A percentile compares a stretch with the other conserved stretches of the same genome.
phyloP scores from a whole-genome alignment of 2,888 invertebrate species.

The Flexamia atlantica region DNA sequence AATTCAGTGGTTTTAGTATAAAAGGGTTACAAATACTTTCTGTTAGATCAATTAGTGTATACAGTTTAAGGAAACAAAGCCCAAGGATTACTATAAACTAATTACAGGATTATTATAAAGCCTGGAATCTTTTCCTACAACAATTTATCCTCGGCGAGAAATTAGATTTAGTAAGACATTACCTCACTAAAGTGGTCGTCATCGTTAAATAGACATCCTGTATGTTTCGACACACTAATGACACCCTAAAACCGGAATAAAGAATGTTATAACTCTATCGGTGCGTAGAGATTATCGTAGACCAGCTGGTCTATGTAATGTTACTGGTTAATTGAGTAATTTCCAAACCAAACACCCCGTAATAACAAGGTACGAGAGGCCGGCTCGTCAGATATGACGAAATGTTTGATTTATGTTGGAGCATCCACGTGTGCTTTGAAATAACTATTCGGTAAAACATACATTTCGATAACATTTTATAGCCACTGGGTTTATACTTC shows the following conservation, averaged over 20 bases:
- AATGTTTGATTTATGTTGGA: slow-evolving; percentile 1
- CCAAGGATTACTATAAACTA: no score
- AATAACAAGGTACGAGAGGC: slow-evolving; percentile 16
- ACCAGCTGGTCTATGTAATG: neutral
- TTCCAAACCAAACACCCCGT: neutral
- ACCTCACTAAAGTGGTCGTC: neutral
- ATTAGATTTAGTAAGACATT: neutral
- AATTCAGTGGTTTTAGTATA: no score
- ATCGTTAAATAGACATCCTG: neutral
- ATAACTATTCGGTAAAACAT: no score
- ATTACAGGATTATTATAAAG: no score
- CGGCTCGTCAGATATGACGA: neutral
- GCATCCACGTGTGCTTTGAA: neutral
- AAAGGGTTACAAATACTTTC: no score
- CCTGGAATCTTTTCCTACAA: no score
- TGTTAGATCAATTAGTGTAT: no score
- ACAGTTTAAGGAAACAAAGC: no score
- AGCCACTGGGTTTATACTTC: no score
- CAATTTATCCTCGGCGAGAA: no score
- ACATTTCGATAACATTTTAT: no score
- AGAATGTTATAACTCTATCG: slow-evolving; percentile 17
- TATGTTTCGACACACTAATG: neutral
- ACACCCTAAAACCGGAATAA: neutral
- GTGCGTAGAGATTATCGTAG: neutral
- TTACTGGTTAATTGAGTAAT: neutral